Conservation (phyloP, 2,113 vertebrate genomes). For the Ctenomys sociabilis region DNA sequence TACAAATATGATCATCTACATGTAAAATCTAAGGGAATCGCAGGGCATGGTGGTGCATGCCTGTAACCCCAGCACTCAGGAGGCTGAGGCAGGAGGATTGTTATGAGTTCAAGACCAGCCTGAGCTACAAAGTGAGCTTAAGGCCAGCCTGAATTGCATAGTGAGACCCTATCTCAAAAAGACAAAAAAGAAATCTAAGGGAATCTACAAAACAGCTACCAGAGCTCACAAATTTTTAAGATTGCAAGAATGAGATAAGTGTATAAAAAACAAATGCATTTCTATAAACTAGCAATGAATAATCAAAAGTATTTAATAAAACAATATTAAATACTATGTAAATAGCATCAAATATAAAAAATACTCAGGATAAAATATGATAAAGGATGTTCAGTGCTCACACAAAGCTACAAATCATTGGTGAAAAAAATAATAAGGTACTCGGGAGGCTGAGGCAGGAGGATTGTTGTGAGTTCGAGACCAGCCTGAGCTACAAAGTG, state of each 20-base stretch:
- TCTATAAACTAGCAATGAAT: background rate
- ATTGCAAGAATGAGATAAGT: background rate
- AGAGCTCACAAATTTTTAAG: background rate
- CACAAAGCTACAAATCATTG: background rate
- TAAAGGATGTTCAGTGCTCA: background rate
- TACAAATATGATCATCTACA: background rate
- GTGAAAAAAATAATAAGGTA: too few relatives aligned
- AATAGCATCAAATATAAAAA: constrained; percentile 1
- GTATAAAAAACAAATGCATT: background rate
- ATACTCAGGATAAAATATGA: background rate
- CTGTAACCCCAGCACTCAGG: too few relatives aligned
- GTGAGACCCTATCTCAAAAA: too few relatives aligned
- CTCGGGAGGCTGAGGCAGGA: too few relatives aligned
- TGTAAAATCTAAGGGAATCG: background rate
- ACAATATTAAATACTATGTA: background rate
- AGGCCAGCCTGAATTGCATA: too few relatives aligned
- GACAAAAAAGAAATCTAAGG: background rate
- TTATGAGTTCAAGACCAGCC: too few relatives aligned
- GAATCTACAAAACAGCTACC: background rate
- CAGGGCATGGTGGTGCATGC: too few relatives aligned
- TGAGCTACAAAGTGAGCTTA: too few relatives aligned
- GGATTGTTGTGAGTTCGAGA: too few relatives aligned
- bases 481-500: too few relatives aligned
- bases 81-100: too few relatives aligned
- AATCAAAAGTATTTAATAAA: constrained; percentile 32